These are phyloP conservation scores for Pterocles burchelli DNA, from an alignment of 2,113 vertebrate species.

Conservation along the genomic window DNA sequence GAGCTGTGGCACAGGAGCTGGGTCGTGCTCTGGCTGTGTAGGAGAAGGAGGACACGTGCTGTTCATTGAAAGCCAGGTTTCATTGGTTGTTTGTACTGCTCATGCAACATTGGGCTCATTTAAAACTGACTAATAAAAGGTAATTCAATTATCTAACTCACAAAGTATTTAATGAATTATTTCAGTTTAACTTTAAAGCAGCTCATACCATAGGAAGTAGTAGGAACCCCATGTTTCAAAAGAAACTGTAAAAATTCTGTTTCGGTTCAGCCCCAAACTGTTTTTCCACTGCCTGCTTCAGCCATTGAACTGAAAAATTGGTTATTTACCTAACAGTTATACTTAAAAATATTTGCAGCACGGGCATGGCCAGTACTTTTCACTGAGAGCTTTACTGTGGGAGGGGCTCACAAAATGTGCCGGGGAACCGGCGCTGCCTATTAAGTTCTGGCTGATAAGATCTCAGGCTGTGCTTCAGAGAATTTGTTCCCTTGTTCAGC, in stretches of 20 bases:
- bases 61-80: background rate
- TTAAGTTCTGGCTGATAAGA: background rate
- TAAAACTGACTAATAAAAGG: background rate
- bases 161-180: background rate
- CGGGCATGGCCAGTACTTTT: background rate
- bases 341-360: background rate
- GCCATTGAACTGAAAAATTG: conserved; percentile 40
- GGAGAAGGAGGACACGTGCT: background rate
- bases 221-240: background rate
- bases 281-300: conserved; percentile 28
- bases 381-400: background rate
- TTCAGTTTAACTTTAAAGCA: background rate
- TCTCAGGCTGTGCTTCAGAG: background rate
- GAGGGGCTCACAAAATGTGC: background rate
- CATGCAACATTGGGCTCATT: background rate
- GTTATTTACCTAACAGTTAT: conserved; percentile 17
- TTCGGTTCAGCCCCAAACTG: background rate
- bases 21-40: background rate
- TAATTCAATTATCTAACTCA: background rate
- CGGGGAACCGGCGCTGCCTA: background rate
- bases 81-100: background rate
- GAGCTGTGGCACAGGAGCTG: background rate
- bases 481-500: conserved; percentile 31
- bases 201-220: background rate
- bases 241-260: background rate